Percentiles rank a stretch among this genome's conserved stretches.
Evolutionary conservation across 2,113 vertebrate genomes (phyloP).

Genomic region (Etheostoma spectabile): DNA sequence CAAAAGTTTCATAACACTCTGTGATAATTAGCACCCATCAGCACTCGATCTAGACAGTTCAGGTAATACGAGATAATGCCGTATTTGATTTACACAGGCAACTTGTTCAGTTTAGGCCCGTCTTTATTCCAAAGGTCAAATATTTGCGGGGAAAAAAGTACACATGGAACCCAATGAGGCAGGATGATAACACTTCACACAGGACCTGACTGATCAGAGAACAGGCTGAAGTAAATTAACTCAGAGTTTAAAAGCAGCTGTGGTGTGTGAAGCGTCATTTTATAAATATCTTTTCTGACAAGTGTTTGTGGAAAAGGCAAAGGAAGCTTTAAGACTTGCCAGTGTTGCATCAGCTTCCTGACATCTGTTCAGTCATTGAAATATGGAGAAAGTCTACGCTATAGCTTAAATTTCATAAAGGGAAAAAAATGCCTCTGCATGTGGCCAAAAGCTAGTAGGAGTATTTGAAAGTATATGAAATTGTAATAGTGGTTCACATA

Average conservation of each 20-base stretch:
- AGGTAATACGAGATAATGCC: constrained; percentile 8
- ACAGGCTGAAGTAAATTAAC: constrained; percentile 31
- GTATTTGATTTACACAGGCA: constrained; percentile 17
- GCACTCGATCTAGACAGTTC: constrained; percentile 11
- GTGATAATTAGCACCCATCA: constrained; percentile 19
- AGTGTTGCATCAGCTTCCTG: constrained; percentile 33
- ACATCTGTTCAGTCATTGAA: constrained; percentile 20
- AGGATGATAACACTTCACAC: background rate
- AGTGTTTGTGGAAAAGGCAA: constrained; percentile 1
- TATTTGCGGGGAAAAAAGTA: background rate
- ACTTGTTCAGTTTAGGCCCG: constrained; percentile 1
- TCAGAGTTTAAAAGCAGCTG: constrained; percentile 15
- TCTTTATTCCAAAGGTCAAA: constrained; percentile 30
- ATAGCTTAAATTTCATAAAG: constrained; percentile 9
- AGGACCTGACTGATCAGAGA: background rate
- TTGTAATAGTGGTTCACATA: background rate
- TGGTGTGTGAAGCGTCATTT: background rate
- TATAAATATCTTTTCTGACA: constrained; percentile 23
- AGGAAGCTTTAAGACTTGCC: constrained; percentile 25
- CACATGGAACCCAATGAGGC: background rate
- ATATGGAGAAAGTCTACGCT: background rate
- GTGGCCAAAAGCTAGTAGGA: background rate
- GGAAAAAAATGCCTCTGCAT: background rate
- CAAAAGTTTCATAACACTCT: background rate
- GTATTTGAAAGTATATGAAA: no score